Conservation (phyloP, 2,888 invertebrate species). For the Mythimna ferrago region DNA sequence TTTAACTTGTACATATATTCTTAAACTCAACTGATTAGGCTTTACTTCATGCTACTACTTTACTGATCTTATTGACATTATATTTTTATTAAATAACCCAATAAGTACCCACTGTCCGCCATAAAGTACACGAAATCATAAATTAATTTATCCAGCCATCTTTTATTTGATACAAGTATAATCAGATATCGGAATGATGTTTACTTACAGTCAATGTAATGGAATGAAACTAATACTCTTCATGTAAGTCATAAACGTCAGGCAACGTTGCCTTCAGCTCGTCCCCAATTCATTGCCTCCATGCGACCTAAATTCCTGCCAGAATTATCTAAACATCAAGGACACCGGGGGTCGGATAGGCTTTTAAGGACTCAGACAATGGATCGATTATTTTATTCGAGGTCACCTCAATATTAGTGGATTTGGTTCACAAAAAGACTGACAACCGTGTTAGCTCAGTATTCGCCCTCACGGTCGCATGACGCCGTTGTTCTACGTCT, state of each 20-base stretch:
- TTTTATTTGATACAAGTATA: background rate
- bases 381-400: conserved; percentile 54
- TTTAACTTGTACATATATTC: background rate
- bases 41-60: background rate
- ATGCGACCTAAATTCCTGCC: conserved; percentile 78
- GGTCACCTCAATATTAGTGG: conserved; percentile 53
- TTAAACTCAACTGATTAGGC: background rate
- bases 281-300: conserved; percentile 61
- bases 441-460: conserved; percentile 40
- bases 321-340: conserved; percentile 79
- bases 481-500: conserved; percentile 9
- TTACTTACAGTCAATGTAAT: conserved; percentile 18
- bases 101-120: background rate
- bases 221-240: conserved; percentile 27
- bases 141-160: background rate
- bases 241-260: conserved; percentile 52
- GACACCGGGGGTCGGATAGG: conserved; percentile 68
- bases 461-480: conserved; percentile 12
- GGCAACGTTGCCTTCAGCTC: conserved; percentile 48
- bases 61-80: background rate
- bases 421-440: conserved; percentile 48
- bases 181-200: conserved; percentile 11
- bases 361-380: conserved; percentile 64
- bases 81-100: too few relatives aligned
- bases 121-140: background rate